Evolutionary conservation across 2,888 invertebrate genomes (phyloP).

Genomic region (Stenoptilia bipunctidactyla): DNA sequence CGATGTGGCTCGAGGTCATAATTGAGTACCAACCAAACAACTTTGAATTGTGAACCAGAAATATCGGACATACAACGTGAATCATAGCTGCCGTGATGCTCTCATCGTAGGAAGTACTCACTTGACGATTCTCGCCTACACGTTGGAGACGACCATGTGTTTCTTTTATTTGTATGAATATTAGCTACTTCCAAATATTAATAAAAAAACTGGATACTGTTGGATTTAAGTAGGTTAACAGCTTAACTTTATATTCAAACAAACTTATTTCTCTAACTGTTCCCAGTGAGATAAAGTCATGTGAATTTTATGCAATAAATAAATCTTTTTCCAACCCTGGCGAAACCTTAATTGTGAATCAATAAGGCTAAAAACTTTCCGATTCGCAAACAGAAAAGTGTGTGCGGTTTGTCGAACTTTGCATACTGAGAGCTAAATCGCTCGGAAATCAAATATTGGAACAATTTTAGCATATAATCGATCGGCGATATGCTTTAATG

Average conservation of each 20-base stretch:
- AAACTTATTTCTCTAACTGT: too few species aligned
- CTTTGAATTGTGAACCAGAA: conserved; percentile 15
- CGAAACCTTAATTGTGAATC: not conserved
- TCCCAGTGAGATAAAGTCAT: too few species aligned
- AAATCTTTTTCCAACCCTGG: too few species aligned
- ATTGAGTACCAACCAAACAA: conserved; percentile 33
- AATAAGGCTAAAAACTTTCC: not conserved
- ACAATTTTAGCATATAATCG: conserved; percentile 4
- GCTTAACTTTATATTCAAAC: too few species aligned
- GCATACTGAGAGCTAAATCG: conserved; percentile 13
- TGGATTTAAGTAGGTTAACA: too few species aligned
- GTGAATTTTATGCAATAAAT: too few species aligned
- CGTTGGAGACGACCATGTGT: conserved; percentile 15
- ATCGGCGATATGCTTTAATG: not conserved
- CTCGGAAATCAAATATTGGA: not conserved
- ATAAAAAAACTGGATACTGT: conserved; percentile 26
- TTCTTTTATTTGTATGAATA: conserved; percentile 26
- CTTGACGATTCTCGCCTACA: conserved; percentile 33
- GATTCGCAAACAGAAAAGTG: not conserved
- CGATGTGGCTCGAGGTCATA: conserved; percentile 13
- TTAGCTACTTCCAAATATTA: conserved; percentile 34
- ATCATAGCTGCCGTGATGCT: conserved; percentile 41
- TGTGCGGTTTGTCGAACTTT: conserved; percentile 5
- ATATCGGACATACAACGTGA: conserved; percentile 40
- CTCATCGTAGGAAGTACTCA: conserved; percentile 60